These are phyloP conservation scores for Trachelus stipa DNA, from an alignment of 2,888 invertebrate species.

Conservation along the genomic window DNA sequence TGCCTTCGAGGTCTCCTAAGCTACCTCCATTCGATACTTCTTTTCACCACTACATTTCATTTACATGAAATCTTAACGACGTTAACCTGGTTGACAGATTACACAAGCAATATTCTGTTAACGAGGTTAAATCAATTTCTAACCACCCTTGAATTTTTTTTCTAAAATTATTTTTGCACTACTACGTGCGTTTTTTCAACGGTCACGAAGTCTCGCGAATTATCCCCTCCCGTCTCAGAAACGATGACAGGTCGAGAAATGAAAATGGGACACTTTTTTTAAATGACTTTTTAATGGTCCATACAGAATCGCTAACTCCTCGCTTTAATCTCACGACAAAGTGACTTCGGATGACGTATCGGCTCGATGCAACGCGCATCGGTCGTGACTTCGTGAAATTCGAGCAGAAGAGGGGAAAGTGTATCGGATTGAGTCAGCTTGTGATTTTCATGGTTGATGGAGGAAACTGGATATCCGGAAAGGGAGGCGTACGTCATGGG, in stretches of 20 bases:
- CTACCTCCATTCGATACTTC: neutral
- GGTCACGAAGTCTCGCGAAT: neutral
- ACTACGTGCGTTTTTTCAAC: neutral
- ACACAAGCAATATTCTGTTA: neutral
- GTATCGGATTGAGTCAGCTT: slow-evolving; percentile 32
- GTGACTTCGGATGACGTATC: neutral
- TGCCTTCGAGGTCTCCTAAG: neutral
- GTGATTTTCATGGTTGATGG: slow-evolving; percentile 34
- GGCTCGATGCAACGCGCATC: neutral
- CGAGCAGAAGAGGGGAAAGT: slow-evolving; percentile 21
- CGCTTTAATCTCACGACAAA: neutral
- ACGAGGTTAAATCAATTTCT: neutral
- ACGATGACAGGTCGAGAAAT: neutral
- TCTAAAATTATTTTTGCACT: neutral
- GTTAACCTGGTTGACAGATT: too few species aligned
- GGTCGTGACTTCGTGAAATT: neutral
- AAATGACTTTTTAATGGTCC: neutral
- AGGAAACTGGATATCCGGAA: slow-evolving; percentile 13
- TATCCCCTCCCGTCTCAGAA: neutral
- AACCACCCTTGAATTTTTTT: neutral
- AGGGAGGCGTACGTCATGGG: neutral
- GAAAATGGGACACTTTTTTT: neutral
- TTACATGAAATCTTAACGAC: neutral
- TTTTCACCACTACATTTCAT: neutral
- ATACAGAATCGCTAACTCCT: neutral